phyloP scores from a whole-genome alignment of 2,797 vertebrate species.

The Rhynchonycteris naso region DNA sequence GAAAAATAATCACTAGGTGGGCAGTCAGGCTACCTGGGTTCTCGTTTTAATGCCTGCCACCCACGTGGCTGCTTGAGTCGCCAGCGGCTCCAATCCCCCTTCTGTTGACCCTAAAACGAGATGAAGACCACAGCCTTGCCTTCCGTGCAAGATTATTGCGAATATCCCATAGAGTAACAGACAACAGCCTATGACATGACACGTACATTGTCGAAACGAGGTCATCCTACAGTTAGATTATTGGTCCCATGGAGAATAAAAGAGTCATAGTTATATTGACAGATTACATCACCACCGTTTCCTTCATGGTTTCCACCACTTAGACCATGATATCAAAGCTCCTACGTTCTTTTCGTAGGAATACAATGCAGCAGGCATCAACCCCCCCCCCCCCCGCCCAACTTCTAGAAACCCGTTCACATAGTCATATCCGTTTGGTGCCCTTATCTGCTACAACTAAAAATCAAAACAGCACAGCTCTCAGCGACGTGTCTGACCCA shows the following conservation, averaged over 20 bases:
- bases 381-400: no score
- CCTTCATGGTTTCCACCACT: neutral
- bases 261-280: neutral
- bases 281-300: neutral
- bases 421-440: neutral
- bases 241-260: neutral
- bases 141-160: accelerated
- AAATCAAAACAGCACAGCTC: neutral
- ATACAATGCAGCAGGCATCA: neutral
- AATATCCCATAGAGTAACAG: neutral
- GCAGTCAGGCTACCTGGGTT: no score
- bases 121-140: no score
- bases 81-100: accelerated
- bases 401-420: neutral
- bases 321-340: neutral
- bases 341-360: neutral
- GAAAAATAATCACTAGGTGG: neutral
- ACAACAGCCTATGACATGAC: neutral
- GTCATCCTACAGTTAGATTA: neutral
- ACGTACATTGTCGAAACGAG: neutral
- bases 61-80: neutral
- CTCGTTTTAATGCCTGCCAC: accelerated
- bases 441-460: neutral
- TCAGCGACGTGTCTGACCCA: neutral
- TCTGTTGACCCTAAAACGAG: accelerated